phyloP scores from a whole-genome alignment of 1,140 invertebrate species.

The Monochamus saltuarius region DNA sequence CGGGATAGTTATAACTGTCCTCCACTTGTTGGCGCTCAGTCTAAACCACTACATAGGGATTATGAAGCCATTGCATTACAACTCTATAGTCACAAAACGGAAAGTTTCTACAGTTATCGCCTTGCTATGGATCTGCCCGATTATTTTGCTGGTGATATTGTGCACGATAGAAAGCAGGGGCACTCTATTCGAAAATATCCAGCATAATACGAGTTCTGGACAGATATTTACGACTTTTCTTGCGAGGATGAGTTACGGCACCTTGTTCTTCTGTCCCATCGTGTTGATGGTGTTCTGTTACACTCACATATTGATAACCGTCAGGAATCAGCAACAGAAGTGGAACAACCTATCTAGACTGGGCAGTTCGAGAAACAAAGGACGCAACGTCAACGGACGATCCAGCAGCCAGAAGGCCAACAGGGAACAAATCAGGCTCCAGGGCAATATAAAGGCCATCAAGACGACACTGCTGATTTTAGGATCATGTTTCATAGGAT shows the following conservation, averaged over 20 bases:
- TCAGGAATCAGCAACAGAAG: conserved; percentile 56
- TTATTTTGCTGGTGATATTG: conserved; percentile 59
- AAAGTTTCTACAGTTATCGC: conserved; percentile 49
- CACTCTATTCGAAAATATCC: conserved; percentile 14
- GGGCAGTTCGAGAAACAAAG: conserved; percentile 42
- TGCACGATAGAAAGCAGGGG: conserved; percentile 36
- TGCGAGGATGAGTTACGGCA: conserved; percentile 56
- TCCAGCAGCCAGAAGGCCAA: conserved; percentile 30
- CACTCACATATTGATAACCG: conserved; percentile 60
- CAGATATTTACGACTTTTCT: conserved; percentile 29
- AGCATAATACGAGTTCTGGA: conserved; percentile 5
- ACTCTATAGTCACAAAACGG: conserved; percentile 57
- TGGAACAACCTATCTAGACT: conserved; percentile 52
- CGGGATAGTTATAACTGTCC: conserved; percentile 58
- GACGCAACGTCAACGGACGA: conserved; percentile 14
- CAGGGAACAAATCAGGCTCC: conserved; percentile 44
- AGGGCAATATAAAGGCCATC: conserved; percentile 64
- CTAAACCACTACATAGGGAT: conserved; percentile 69
- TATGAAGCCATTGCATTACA: conserved; percentile 63
- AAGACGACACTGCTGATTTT: conserved; percentile 68
- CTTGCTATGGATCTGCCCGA: conserved; percentile 59
- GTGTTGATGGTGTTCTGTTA: conserved; percentile 62
- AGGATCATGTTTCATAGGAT: conserved; percentile 66
- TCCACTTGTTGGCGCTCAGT: conserved; percentile 66
- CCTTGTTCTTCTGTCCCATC: conserved; percentile 56